These are phyloP conservation scores for cattle (Bos taurus) DNA, from an alignment of 2,113 vertebrate genomes.

Conservation along the genomic window ARS-UCD2.0 NC_037340.1:43647001-43647500, in stretches of 20 bases:
- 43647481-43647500: neutral
- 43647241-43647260: neutral
- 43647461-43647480: neutral
- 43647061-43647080: neutral
- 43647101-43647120: neutral
- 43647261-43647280: accelerated
- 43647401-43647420: neutral
- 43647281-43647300: neutral
- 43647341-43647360: neutral
- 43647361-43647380: neutral
- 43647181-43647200: neutral
- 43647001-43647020: neutral
- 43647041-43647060: neutral
- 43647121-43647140: neutral
- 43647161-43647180: neutral
- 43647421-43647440: neutral
- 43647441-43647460: neutral
- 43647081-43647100: neutral
- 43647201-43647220: neutral
- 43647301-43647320: neutral
- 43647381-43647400: neutral
- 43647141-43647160: neutral
- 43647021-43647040: too few relatives aligned
- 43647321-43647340: neutral
- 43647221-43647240: neutral